Evolutionary conservation across 2,113 vertebrate species (phyloP).

Genomic region (Sula dactylatra): DNA sequence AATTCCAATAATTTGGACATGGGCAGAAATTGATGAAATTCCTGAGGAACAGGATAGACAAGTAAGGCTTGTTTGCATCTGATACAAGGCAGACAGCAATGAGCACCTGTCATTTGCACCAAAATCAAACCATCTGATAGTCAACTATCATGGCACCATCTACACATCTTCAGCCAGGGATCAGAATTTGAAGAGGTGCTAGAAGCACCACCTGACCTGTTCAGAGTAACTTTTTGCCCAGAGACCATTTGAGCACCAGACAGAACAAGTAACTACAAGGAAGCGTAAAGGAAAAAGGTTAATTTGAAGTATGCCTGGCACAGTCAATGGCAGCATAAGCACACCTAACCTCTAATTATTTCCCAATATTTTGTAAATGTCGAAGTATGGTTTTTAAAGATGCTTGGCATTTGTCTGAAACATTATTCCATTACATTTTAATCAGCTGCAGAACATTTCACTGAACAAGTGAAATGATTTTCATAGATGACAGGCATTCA

Average conservation of each 20-base stretch:
- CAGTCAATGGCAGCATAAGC: neutral
- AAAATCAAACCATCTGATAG: neutral
- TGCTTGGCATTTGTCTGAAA: neutral
- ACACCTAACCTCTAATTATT: neutral
- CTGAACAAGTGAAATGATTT: neutral
- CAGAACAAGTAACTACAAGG: neutral
- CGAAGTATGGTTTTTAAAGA: neutral
- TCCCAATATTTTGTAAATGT: neutral
- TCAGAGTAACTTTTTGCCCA: neutral
- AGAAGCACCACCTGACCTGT: neutral
- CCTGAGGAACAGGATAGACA: rapidly evolving
- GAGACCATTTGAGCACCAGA: neutral
- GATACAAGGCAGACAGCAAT: neutral
- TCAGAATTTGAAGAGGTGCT: neutral
- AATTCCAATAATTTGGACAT: neutral
- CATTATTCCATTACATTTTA: neutral
- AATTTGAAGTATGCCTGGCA: neutral
- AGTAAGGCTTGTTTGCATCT: neutral
- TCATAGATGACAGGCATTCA: neutral
- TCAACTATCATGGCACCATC: neutral
- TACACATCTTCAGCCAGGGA: neutral
- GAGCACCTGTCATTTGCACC: neutral
- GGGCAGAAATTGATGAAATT: neutral
- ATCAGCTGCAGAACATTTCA: neutral
- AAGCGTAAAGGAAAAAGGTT: neutral